A percentile compares a stretch with the other conserved stretches of the same genome.
Conservation (phyloP, 2,113 vertebrate species). For the Oncorhynchus gorbuscha region DNA sequence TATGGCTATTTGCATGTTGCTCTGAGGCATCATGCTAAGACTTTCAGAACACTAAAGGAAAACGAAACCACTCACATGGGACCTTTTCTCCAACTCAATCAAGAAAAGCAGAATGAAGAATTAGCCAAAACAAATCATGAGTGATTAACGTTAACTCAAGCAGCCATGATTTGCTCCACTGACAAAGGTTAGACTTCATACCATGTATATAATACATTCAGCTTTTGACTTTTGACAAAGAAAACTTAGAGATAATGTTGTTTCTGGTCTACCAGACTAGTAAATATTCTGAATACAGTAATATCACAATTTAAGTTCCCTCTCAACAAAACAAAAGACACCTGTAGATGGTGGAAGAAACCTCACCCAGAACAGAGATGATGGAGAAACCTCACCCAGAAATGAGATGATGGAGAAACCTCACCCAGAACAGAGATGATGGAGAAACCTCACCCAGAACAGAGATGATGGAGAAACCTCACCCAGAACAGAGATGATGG, state of each 20-base stretch:
- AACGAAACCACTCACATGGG: not conserved
- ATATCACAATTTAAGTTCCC: too few species aligned
- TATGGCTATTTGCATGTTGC: not conserved
- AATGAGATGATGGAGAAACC: too few species aligned
- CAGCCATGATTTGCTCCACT: not conserved
- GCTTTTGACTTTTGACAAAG: not conserved
- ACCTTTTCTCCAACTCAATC: not conserved
- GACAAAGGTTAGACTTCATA: not conserved
- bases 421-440: too few species aligned
- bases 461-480: too few species aligned
- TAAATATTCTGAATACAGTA: not conserved
- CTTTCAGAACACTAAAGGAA: not conserved
- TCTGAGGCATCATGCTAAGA: not conserved
- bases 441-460: too few species aligned
- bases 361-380: too few species aligned
- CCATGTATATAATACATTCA: not conserved
- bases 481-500: too few species aligned
- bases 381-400: too few species aligned
- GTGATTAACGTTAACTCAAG: not conserved
- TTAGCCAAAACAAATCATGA: constrained; percentile 7
- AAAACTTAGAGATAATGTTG: not conserved
- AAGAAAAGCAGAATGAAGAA: not conserved
- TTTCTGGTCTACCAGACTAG: not conserved
- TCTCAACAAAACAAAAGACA: too few species aligned
- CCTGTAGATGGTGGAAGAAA: too few species aligned